Evolutionary conservation across 64 coral and sea anemone species (phyloP), one percentile per base, ranked within the genome.

Genomic region (Trachythela sp.): DNA sequence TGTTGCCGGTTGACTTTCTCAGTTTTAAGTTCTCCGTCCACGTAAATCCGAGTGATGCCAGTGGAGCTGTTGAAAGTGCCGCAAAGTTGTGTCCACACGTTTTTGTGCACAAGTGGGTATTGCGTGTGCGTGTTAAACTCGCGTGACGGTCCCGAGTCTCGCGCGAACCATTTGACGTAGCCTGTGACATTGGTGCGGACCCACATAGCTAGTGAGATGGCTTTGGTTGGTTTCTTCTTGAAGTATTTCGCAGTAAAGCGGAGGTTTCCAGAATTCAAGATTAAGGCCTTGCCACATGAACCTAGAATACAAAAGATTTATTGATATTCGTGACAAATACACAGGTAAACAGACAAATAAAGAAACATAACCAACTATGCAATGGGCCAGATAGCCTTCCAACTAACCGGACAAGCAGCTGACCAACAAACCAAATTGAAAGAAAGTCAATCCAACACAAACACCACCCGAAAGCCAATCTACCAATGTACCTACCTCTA

Each of bases 141-240:
- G 13, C 86, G 38, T 27, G 75, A 50, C 0, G 36, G 26, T 50
- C 20, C 7, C 15, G 27, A 30, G 14, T 84, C 77, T 48, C 87
- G 88, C 24, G 92, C 93, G 86, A 99, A 99, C 96, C 96, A 99
- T 2, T 91, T 91, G 70, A 99, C 85, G 27, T 68, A 90, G 14
- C 89, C 96, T 37, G 91, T 89, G 38, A 83, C 94, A 68, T 91
- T 90, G 45, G 96, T 95, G 86, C 92, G 94, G 9, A 99, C 91
- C 96, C 96, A 99, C 96, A 99, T 95, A 32, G 96, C 94, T 64
- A 99, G 91, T 2, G 96, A 91, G 85, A 92, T 91, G 8, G 94
- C 93, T 85, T 99, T 92, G 20, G 91, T 93, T 32, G 96, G 96
- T 54, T 99, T 99, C 22, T 89, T 86, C 13, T 54, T 91, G 49